A percentile compares a stretch with the other conserved stretches of the same genome.
phyloP scores from a whole-genome alignment of 2,888 invertebrate genomes.

The Drosophila birchii region DNA sequence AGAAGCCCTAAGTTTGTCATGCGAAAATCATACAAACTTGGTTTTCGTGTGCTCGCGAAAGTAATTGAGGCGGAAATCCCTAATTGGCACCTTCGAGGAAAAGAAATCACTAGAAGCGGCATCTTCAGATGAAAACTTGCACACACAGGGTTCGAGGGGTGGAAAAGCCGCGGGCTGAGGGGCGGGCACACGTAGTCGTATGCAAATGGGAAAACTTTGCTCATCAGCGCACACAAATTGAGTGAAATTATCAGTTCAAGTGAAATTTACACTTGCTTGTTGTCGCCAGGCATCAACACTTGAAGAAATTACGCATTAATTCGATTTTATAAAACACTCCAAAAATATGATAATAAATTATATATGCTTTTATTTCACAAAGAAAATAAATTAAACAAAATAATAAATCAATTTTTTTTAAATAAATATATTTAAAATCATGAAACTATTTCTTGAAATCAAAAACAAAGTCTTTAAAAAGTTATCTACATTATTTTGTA shows the following conservation, averaged over 20 bases:
- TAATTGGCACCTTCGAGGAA: constrained; percentile 78
- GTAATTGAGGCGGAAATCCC: constrained; percentile 80
- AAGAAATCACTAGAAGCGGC: constrained; percentile 60
- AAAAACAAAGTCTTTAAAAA: neutral
- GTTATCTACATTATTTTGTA: neutral
- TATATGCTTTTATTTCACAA: too few relatives aligned
- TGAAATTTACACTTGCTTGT: constrained; percentile 78
- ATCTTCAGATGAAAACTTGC: constrained; percentile 54
- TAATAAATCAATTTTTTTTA: neutral
- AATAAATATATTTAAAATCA: neutral
- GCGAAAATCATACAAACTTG: constrained; percentile 81
- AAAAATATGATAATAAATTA: neutral
- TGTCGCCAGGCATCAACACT: constrained; percentile 51
- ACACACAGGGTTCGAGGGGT: neutral
- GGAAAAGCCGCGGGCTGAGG: constrained; percentile 1
- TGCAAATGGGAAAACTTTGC: constrained; percentile 80
- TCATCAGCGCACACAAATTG: constrained; percentile 79
- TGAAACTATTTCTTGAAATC: neutral
- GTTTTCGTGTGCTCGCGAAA: constrained; percentile 77
- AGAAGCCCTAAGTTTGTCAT: constrained; percentile 78
- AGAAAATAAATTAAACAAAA: neutral
- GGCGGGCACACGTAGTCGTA: constrained; percentile 69
- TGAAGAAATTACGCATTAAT: neutral
- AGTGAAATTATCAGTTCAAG: constrained; percentile 80
- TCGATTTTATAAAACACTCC: fast-evolving